phyloP scores from a whole-genome alignment of 2,888 invertebrate genomes.

The Conops quadrifasciatus region DNA sequence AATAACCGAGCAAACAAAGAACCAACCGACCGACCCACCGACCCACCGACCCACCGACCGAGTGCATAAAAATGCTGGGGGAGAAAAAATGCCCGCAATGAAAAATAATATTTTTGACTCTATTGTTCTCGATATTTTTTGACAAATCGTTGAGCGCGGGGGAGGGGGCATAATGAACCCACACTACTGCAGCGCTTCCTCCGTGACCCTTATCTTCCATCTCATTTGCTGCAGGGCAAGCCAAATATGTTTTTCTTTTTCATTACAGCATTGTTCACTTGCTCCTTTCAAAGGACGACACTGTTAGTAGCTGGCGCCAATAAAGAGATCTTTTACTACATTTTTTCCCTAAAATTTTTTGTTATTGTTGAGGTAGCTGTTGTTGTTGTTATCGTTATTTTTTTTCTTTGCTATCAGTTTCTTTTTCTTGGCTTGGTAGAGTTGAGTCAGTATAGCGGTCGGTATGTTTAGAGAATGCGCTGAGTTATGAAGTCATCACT shows the following conservation, averaged over 20 bases:
- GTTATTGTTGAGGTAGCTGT: conserved; percentile 17
- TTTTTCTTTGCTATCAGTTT: conserved; percentile 26
- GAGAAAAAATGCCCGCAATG: conserved; percentile 32
- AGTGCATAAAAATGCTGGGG: conserved; percentile 10
- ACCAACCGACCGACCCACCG: no score
- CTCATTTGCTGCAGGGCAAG: neutral
- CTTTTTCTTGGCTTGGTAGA: neutral
- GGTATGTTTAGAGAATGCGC: neutral
- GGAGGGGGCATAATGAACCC: neutral
- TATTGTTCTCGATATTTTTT: conserved; percentile 50
- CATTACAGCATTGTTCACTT: conserved; percentile 27
- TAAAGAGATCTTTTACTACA: neutral
- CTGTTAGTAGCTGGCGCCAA: conserved; percentile 34
- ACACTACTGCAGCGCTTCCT: neutral
- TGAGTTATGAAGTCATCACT: conserved; percentile 34
- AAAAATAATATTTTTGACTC: conserved; percentile 53
- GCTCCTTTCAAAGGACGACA: conserved; percentile 23
- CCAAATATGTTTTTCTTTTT: conserved; percentile 19
- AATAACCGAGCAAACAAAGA: conserved; percentile 50
- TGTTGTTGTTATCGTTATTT: conserved; percentile 16
- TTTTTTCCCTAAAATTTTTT: conserved; percentile 7
- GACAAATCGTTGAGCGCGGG: conserved; percentile 32
- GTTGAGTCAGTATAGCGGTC: neutral
- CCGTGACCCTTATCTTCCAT: neutral
- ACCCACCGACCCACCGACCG: no score